phyloP scores from a whole-genome alignment of 1,140 invertebrate genomes.

The Drosophila tropicalis region DNA sequence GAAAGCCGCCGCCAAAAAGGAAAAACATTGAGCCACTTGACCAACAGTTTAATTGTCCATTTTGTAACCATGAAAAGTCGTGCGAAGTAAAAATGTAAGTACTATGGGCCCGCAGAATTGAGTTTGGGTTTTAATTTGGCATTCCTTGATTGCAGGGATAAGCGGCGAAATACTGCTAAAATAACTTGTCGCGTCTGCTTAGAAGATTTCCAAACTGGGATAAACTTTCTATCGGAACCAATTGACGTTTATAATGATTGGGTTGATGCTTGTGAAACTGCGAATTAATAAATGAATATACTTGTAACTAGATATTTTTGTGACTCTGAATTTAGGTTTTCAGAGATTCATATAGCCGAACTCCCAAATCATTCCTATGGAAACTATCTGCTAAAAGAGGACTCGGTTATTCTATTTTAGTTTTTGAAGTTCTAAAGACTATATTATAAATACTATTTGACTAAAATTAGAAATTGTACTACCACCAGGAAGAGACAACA shows the following conservation, averaged over 20 bases:
- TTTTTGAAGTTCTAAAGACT: not conserved
- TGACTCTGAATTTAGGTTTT: not conserved
- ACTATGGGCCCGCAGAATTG: conserved; percentile 6
- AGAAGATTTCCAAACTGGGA: conserved; percentile 98
- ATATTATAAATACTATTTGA: too few species aligned
- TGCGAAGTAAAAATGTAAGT: conserved; percentile 99
- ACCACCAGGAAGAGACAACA: not conserved
- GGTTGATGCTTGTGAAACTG: conserved; percentile 99
- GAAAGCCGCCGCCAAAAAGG: conserved; percentile 97
- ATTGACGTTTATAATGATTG: conserved; percentile 99
- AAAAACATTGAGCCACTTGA: conserved; percentile 97
- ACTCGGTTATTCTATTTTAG: not conserved
- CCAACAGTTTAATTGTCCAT: conserved; percentile 99
- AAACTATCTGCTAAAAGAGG: not conserved
- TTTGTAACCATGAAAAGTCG: conserved; percentile 99
- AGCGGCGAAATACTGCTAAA: conserved; percentile 94
- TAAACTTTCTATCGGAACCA: conserved; percentile 98
- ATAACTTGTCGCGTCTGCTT: conserved; percentile 97
- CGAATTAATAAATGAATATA: conserved; percentile 86
- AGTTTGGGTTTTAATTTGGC: conserved; percentile 1
- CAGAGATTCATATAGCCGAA: not conserved
- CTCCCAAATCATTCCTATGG: not conserved
- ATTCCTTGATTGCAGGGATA: conserved; percentile 90
- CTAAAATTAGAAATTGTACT: not conserved
- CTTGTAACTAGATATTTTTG: not conserved